These are phyloP conservation scores for Cathartes aura DNA, from an alignment of 2,113 vertebrate genomes.

Conservation along the genomic window DNA sequence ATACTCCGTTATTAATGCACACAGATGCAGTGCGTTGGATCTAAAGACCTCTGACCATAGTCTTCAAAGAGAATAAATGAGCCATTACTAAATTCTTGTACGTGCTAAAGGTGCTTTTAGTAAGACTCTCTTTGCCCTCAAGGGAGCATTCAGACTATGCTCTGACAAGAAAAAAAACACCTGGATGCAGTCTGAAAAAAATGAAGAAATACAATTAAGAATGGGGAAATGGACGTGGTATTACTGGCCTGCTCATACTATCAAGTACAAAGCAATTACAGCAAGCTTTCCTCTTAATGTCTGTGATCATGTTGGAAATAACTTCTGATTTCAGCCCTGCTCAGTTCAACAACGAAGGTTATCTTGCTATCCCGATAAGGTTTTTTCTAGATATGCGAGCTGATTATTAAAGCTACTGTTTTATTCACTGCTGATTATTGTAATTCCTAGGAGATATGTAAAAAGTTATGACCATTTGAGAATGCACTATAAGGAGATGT, in stretches of 20 bases:
- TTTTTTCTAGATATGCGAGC: neutral
- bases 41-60: neutral
- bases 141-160: neutral
- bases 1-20: neutral
- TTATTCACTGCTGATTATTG: neutral
- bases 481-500: neutral
- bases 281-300: neutral
- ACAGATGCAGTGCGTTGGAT: neutral
- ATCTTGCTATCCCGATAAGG: accelerated
- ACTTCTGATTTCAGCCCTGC: neutral
- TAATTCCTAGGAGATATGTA: neutral
- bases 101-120: neutral
- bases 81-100: neutral
- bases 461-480: neutral
- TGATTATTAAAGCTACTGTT: neutral
- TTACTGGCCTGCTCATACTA: neutral
- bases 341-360: neutral
- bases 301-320: neutral
- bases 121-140: neutral
- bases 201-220: neutral
- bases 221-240: neutral
- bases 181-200: neutral
- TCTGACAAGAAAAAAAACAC: neutral
- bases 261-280: neutral
- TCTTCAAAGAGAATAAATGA: neutral